Conservation (phyloP, 2,113 vertebrate genomes). For the Mellivora capensis region DNA sequence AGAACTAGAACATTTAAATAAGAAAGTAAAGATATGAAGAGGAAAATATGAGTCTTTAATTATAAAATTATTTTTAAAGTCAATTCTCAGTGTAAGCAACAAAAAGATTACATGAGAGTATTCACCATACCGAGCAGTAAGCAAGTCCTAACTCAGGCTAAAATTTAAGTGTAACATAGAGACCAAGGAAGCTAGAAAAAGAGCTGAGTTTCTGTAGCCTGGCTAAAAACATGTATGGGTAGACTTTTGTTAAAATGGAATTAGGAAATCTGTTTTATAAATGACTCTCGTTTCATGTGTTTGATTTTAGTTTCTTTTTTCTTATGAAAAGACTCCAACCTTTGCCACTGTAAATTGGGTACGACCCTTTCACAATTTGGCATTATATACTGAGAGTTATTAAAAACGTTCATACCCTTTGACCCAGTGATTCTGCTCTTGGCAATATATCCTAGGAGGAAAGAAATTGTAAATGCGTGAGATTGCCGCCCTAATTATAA, state of each 20-base stretch:
- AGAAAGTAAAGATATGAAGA: not conserved
- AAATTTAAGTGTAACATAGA: not conserved
- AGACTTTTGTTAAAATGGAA: conserved; percentile 14
- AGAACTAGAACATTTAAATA: not conserved
- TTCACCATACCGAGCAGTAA: not conserved
- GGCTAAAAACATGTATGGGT: not conserved
- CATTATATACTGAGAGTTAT: conserved; percentile 22
- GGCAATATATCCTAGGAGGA: not conserved
- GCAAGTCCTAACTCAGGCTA: not conserved
- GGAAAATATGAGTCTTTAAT: conserved; percentile 12
- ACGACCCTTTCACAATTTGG: conserved; percentile 31
- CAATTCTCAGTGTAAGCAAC: not conserved
- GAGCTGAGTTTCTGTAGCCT: not conserved
- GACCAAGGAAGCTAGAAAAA: not conserved
- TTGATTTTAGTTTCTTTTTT: conserved; percentile 20
- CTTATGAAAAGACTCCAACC: conserved; percentile 21
- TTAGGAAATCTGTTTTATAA: conserved; percentile 17
- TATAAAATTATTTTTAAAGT: conserved; percentile 38
- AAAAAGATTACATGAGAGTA: not conserved
- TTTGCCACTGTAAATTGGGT: conserved; percentile 40
- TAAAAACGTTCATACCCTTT: conserved; percentile 50
- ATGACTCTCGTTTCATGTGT: not conserved
- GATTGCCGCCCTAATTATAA: not conserved
- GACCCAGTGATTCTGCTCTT: conserved; percentile 27
- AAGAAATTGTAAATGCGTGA: not conserved